These are phyloP conservation scores for Halichoeres trimaculatus DNA, from an alignment of 2,113 vertebrate species.

Conservation along the genomic window DNA sequence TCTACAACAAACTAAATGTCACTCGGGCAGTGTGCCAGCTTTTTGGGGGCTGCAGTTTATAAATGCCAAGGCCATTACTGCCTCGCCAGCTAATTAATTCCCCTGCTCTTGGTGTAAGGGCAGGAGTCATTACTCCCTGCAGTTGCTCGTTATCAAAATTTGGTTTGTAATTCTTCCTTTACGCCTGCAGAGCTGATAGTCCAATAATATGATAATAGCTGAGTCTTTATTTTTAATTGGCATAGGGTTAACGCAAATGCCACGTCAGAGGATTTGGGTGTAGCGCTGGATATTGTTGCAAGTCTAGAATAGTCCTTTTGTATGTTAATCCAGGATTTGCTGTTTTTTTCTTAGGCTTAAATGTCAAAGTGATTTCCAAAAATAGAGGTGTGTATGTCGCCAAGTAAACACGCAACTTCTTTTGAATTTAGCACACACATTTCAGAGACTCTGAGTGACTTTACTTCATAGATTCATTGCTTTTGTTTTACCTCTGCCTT, in stretches of 20 bases:
- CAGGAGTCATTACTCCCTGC: slow-evolving; percentile 57
- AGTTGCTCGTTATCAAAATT: slow-evolving; percentile 58
- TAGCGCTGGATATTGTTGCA: slow-evolving; percentile 19
- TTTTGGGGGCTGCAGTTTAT: slow-evolving; percentile 37
- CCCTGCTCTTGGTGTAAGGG: slow-evolving; percentile 46
- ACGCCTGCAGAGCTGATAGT: slow-evolving; percentile 47
- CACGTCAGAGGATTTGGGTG: slow-evolving; percentile 39
- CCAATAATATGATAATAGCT: slow-evolving; percentile 53
- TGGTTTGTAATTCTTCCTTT: slow-evolving; percentile 46
- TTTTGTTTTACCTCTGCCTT: too few species aligned
- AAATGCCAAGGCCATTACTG: slow-evolving; percentile 71
- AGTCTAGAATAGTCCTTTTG: slow-evolving; percentile 35
- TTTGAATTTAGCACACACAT: too few species aligned
- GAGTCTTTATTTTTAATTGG: slow-evolving; percentile 61
- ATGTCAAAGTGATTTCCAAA: slow-evolving; percentile 4
- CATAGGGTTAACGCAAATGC: slow-evolving; percentile 28
- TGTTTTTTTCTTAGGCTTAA: background rate
- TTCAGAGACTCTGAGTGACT: too few species aligned
- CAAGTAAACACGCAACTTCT: too few species aligned
- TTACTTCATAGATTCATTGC: too few species aligned
- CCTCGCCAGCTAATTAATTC: slow-evolving; percentile 64
- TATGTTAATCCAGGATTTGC: slow-evolving; percentile 20
- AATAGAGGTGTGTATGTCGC: too few species aligned
- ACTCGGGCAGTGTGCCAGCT: slow-evolving; percentile 34
- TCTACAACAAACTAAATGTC: slow-evolving; percentile 40